A percentile compares a stretch with the other conserved stretches of the same genome.
These are phyloP conservation scores for Heloderma charlesbogerti DNA, from an alignment of 2,113 vertebrate genomes.

Conservation along the genomic window DNA sequence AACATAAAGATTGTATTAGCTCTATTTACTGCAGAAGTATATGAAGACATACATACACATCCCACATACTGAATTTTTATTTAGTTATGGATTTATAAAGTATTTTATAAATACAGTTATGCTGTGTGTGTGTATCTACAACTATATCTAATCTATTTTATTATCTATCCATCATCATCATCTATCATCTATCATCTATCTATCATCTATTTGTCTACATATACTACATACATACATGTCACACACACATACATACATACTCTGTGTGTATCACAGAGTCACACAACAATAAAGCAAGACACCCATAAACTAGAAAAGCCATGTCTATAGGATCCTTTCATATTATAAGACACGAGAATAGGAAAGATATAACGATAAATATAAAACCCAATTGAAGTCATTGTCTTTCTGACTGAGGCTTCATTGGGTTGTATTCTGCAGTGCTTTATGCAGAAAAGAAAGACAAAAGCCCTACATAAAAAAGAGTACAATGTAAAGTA, in stretches of 20 bases:
- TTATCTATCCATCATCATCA: too few species aligned
- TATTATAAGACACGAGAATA: conserved; percentile 48
- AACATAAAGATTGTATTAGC: conserved; percentile 82
- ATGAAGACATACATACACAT: conserved; percentile 58
- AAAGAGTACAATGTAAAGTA: not conserved
- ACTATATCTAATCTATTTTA: not conserved
- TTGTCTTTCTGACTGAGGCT: not conserved
- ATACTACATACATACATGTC: not conserved
- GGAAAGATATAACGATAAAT: conserved; percentile 25
- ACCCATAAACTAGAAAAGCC: conserved; percentile 56
- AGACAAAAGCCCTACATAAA: not conserved
- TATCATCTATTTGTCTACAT: not conserved
- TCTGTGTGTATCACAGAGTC: too few species aligned
- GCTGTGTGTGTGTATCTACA: conserved; percentile 33
- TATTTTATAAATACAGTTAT: conserved; percentile 53
- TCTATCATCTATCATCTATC: too few species aligned
- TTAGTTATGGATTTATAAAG: conserved; percentile 66
- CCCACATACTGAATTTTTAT: conserved; percentile 78
- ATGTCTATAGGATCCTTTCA: conserved; percentile 41
- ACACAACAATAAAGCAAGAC: conserved; percentile 14
- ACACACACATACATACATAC: not conserved
- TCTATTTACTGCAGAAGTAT: conserved; percentile 69
- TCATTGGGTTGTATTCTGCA: not conserved
- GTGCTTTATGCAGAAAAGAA: conserved; percentile 21
- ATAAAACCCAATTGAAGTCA: not conserved